Conservation (phyloP, 2,888 invertebrate species). For the Gymnosoma rotundatum region DNA sequence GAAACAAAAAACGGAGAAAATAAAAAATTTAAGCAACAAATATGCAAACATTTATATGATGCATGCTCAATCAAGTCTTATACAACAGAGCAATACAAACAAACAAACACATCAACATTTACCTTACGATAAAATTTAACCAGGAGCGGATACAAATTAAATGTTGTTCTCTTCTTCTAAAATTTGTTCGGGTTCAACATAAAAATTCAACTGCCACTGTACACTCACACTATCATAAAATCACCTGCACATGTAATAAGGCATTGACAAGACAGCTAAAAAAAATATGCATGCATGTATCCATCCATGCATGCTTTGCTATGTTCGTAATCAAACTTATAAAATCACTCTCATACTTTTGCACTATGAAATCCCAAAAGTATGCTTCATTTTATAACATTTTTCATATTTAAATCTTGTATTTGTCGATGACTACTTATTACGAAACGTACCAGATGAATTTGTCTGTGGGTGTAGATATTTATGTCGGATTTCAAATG, state of each 20-base stretch:
- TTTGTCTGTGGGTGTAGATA: slow-evolving; percentile 22
- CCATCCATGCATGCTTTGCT: background rate
- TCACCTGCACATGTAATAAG: slow-evolving; percentile 26
- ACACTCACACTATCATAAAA: background rate
- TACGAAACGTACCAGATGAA: slow-evolving; percentile 39
- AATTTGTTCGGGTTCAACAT: background rate
- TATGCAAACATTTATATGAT: slow-evolving; percentile 48
- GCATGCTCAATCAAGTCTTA: slow-evolving; percentile 50
- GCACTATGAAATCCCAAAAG: slow-evolving; percentile 55
- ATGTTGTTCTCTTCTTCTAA: background rate
- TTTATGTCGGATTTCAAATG: background rate
- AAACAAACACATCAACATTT: background rate
- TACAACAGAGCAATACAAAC: background rate
- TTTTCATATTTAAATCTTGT: slow-evolving; percentile 40
- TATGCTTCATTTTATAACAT: slow-evolving; percentile 53
- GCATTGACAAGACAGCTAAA: slow-evolving; percentile 45
- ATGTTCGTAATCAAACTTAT: slow-evolving; percentile 25
- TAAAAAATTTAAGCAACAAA: background rate
- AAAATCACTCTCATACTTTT: slow-evolving; percentile 13
- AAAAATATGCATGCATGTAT: slow-evolving; percentile 11
- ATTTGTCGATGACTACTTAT: slow-evolving; percentile 51
- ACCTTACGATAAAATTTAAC: background rate
- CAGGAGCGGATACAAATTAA: background rate
- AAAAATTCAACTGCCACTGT: background rate
- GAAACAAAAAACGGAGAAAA: background rate